phyloP scores from a whole-genome alignment of 2,113 vertebrate species.

The cattle (Bos taurus) region DNA sequence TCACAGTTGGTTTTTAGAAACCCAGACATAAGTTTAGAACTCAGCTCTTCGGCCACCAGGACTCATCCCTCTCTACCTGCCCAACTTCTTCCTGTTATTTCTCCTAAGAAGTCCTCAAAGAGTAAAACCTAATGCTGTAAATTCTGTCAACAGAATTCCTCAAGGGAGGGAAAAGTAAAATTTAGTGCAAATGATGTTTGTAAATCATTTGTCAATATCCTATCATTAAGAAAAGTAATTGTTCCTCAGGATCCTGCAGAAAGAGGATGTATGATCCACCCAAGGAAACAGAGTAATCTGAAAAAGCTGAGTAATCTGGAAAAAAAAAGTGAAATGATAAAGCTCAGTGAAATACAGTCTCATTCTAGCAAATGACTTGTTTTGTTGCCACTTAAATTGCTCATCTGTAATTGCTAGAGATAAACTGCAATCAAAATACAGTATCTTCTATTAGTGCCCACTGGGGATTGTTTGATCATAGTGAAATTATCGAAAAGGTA shows the following conservation, averaged over 20 bases:
- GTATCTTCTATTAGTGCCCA: slow-evolving; percentile 61
- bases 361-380: slow-evolving; percentile 40
- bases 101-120: neutral
- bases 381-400: slow-evolving; percentile 51
- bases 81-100: neutral
- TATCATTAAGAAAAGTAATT: slow-evolving; percentile 52
- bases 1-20: slow-evolving; percentile 1
- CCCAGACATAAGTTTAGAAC: neutral
- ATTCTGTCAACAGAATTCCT: slow-evolving; percentile 17
- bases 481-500: slow-evolving; percentile 60
- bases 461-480: slow-evolving; percentile 47
- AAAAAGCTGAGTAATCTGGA: no score
- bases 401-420: slow-evolving; percentile 67
- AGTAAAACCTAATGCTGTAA: neutral
- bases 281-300: slow-evolving; percentile 33
- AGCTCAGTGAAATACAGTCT: slow-evolving; percentile 4
- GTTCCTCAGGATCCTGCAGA: slow-evolving; percentile 2
- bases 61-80: neutral
- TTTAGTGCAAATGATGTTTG: slow-evolving; percentile 38
- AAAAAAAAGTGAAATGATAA: neutral
- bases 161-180: slow-evolving; percentile 18
- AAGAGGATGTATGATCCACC: slow-evolving; percentile 11
- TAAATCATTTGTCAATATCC: slow-evolving; percentile 52
- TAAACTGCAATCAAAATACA: slow-evolving; percentile 67
- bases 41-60: neutral